Evolutionary conservation across 2,888 invertebrate genomes (phyloP), one percentile per base, ranked within the genome.

Genomic region (Acanthosepion lycidas): DNA sequence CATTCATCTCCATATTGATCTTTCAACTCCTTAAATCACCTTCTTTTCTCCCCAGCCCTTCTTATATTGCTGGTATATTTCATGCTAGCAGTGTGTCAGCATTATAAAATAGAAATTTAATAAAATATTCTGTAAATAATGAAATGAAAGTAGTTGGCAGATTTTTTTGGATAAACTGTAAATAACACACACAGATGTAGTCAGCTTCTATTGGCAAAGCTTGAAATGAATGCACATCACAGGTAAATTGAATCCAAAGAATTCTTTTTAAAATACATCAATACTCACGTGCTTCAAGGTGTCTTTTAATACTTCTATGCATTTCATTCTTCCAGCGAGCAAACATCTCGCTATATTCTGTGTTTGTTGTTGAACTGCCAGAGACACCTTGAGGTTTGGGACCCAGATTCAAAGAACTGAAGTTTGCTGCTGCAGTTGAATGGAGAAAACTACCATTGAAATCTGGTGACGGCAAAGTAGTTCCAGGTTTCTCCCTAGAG

Each of bases 261-360:
- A 20, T 3, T 26, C 23, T 64, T 64, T 78, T 78, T 78, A n/a
- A 6, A 78, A 55, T 6, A 59, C 59, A 92, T 92, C 49, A 49
- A 93, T 93, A 53, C 93, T 93, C 33, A 93, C 93, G 93, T 51
- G 93, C 93, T 93, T 93, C 93, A 42, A 93, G 49, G 48, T 93
- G 93, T 51, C 93, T 93, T 93, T 93, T 93, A 53, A 93, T 93
- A 26, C 51, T 51, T 49, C 51, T 49, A 53, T 93, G 93, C 93
- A 93, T 93, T 53, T 93, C 93, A n/a, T 51, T n/a, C 53, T 93
- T 93, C n/a, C n/a, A 78, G 5, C n/a, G 78, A 15, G 33, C n/a
- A 78, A 78, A 23, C 78, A 78, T 78, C 33, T 78, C 78, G 33
- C n/a, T n/a, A n/a, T n/a, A 78, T 78, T 78, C n/a, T n/a, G 78